These are phyloP conservation scores for Maniola jurtina DNA, from an alignment of 1,140 invertebrate genomes.

Conservation along the genomic window DNA sequence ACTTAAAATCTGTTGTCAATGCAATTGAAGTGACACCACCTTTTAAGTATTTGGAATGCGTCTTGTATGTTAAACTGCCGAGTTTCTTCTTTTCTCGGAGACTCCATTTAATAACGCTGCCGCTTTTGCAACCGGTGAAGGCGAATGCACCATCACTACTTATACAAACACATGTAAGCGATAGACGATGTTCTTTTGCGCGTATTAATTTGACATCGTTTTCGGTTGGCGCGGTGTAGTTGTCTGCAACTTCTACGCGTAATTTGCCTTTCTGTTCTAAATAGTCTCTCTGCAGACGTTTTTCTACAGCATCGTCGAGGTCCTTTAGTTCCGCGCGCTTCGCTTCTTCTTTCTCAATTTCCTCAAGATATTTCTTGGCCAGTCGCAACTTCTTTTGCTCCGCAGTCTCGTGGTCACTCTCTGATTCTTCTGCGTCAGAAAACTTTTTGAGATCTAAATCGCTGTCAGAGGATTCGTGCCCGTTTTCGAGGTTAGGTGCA, in stretches of 20 bases:
- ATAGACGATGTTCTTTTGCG: slow-evolving; percentile 86
- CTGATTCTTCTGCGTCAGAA: slow-evolving; percentile 80
- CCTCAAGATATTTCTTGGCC: slow-evolving; percentile 92
- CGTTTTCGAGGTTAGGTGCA: slow-evolving; percentile 78
- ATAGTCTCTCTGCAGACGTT: slow-evolving; percentile 89
- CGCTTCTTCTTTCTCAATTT: slow-evolving; percentile 90
- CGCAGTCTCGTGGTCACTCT: slow-evolving; percentile 88
- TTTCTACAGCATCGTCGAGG: slow-evolving; percentile 83
- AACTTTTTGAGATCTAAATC: slow-evolving; percentile 76
- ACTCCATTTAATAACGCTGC: slow-evolving; percentile 91
- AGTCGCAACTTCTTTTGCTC: slow-evolving; percentile 93
- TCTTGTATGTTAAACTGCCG: slow-evolving; percentile 78
- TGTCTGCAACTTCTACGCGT: slow-evolving; percentile 85
- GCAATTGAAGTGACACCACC: slow-evolving; percentile 85
- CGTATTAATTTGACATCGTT: slow-evolving; percentile 79
- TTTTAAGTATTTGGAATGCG: slow-evolving; percentile 76
- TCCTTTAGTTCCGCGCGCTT: slow-evolving; percentile 84
- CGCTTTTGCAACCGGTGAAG: slow-evolving; percentile 94
- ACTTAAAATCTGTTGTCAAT: slow-evolving; percentile 91
- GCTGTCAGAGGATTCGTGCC: slow-evolving; percentile 73
- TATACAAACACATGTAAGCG: slow-evolving; percentile 91
- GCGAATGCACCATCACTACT: slow-evolving; percentile 86
- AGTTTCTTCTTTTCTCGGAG: slow-evolving; percentile 79
- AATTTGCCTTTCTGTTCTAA: slow-evolving; percentile 91
- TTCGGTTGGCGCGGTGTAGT: slow-evolving; percentile 77